Conservation (phyloP, 2,797 vertebrate genomes). For the Brachymystax lenok region DNA sequence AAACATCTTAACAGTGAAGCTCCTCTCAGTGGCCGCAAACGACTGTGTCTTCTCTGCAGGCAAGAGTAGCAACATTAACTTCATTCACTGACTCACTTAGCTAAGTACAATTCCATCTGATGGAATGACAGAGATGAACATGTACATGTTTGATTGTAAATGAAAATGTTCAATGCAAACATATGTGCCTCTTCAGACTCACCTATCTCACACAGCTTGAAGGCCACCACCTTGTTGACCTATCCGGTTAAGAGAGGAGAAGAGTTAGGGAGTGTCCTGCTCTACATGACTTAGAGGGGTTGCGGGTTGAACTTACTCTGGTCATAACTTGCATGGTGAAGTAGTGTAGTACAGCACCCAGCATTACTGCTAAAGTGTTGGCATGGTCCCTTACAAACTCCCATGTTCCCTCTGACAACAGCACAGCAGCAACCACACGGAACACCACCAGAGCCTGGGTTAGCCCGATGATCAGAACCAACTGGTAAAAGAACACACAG, state of each 20-base stretch:
- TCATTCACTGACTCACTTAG: too few relatives aligned
- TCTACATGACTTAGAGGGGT: background rate
- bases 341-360: conserved; percentile 88
- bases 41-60: conserved; percentile 84
- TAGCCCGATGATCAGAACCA: conserved; percentile 85
- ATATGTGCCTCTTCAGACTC: conserved; percentile 52
- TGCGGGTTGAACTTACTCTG: conserved; percentile 37
- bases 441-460: conserved; percentile 87
- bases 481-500: conserved; percentile 67
- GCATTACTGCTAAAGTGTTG: conserved; percentile 76
- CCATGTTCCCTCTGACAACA: conserved; percentile 68
- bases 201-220: conserved; percentile 85
- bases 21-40: conserved; percentile 82
- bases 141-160: background rate
- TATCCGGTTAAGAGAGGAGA: conserved; percentile 48
- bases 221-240: conserved; percentile 83
- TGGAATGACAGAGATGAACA: too few relatives aligned
- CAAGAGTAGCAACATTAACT: too few relatives aligned
- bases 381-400: conserved; percentile 75
- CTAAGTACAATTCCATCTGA: too few relatives aligned
- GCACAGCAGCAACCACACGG: conserved; percentile 79
- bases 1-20: conserved; percentile 91
- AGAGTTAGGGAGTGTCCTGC: background rate
- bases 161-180: background rate
- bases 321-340: conserved; percentile 81